These are phyloP conservation scores for Girardinichthys multiradiatus DNA, from an alignment of 2,113 vertebrate species.

Conservation along the genomic window DNA sequence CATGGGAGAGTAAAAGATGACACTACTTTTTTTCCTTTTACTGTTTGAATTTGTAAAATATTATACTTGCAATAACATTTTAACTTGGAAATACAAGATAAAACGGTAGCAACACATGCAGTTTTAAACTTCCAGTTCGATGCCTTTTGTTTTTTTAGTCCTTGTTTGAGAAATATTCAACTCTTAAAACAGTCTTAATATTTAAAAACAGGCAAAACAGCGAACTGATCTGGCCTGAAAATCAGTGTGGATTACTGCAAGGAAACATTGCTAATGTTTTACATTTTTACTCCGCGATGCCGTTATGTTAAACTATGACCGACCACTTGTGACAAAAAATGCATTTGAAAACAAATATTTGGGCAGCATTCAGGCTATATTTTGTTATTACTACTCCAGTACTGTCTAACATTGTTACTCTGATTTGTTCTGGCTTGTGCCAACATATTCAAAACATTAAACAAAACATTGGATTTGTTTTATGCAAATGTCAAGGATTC, in stretches of 20 bases:
- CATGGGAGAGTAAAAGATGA: not conserved
- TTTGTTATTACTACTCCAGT: not conserved
- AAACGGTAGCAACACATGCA: not conserved
- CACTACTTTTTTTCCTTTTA: constrained; percentile 11
- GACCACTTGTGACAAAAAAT: not conserved
- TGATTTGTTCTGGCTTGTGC: not conserved
- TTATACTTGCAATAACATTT: not conserved
- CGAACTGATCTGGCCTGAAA: not conserved
- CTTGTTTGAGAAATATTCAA: not conserved
- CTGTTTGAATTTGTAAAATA: not conserved
- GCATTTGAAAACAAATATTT: not conserved
- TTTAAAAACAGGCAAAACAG: not conserved
- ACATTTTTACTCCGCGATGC: not conserved
- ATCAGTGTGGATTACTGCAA: not conserved
- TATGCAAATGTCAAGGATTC: no score
- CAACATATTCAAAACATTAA: no score
- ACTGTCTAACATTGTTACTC: not conserved
- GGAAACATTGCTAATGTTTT: not conserved
- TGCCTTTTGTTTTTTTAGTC: constrained; percentile 2
- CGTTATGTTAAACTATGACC: not conserved
- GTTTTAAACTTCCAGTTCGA: not conserved
- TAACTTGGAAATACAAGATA: no score
- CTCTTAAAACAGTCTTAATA: not conserved
- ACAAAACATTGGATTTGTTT: no score
- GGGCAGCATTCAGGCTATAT: not conserved